Percentiles rank a stretch among this genome's conserved stretches.
Conservation (phyloP, 2,113 vertebrate genomes). For the Typhlomys cinereus region DNA sequence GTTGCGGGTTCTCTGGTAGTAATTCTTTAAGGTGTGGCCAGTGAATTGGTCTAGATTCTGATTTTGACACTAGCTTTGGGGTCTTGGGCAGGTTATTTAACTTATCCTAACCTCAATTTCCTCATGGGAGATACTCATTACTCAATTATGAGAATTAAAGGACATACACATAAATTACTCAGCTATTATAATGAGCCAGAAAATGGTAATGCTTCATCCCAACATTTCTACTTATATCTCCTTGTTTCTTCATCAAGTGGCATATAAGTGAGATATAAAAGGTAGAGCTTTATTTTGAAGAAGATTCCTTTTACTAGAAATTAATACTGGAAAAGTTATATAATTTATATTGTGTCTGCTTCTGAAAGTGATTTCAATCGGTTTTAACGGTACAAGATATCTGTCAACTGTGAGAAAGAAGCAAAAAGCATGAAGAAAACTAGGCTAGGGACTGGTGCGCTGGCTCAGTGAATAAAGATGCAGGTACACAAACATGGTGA, state of each 20-base stretch:
- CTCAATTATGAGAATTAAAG: constrained; percentile 8
- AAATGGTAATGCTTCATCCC: constrained; percentile 1
- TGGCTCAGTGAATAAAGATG: too few relatives aligned
- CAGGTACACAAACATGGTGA: too few relatives aligned
- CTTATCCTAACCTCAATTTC: neutral
- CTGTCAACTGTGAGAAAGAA: neutral
- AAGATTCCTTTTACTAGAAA: neutral
- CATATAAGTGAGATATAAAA: neutral
- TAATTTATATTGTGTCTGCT: neutral
- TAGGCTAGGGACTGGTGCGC: neutral
- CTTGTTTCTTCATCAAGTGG: constrained; percentile 23
- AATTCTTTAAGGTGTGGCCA: neutral
- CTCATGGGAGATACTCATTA: neutral
- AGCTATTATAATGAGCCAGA: neutral
- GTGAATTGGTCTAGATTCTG: neutral
- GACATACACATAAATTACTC: neutral
- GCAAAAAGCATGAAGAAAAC: neutral
- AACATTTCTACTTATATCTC: neutral
- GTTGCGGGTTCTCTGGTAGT: neutral
- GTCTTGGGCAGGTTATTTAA: neutral
- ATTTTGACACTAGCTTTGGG: neutral
- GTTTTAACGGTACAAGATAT: neutral
- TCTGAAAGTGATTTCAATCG: constrained; percentile 26
- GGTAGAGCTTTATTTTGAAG: constrained; percentile 15
- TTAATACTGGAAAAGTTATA: neutral